Conservation (phyloP, 2,888 invertebrate species). For the Altica lythri region DNA sequence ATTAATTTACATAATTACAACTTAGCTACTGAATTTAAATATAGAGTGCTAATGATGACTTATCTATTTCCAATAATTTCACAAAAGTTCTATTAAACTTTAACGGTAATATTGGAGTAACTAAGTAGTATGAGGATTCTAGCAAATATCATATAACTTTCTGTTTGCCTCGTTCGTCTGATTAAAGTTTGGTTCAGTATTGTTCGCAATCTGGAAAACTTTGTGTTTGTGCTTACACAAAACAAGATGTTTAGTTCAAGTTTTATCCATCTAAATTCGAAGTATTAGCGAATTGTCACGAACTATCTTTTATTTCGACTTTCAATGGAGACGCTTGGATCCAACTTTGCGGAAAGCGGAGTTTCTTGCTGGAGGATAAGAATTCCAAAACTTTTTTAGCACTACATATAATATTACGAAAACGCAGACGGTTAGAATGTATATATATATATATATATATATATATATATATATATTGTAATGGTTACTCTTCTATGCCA, state of each 20-base stretch:
- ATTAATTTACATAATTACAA: too few species aligned
- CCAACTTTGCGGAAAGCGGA: conserved; percentile 6
- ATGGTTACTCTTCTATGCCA: too few species aligned
- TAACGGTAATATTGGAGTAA: conserved; percentile 18
- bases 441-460: too few species aligned
- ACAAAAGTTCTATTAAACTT: conserved; percentile 15
- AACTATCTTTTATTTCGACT: conserved; percentile 22
- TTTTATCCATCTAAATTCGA: conserved; percentile 25
- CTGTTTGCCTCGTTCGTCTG: conserved; percentile 22
- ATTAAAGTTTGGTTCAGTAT: conserved; percentile 24
- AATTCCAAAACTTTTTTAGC: conserved; percentile 7
- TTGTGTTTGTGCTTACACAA: conserved; percentile 23
- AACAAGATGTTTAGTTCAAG: conserved; percentile 27
- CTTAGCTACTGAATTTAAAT: too few species aligned
- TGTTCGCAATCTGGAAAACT: conserved; percentile 26
- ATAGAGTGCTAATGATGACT: conserved; percentile 7
- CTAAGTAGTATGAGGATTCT: conserved; percentile 10
- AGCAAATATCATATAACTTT: conserved; percentile 23
- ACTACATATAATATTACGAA: conserved; percentile 14
- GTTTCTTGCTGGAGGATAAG: conserved; percentile 9
- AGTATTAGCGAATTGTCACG: conserved; percentile 28
- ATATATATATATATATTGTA: too few species aligned
- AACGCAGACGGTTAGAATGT: too few species aligned
- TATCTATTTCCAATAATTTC: conserved; percentile 20
- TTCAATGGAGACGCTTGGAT: conserved; percentile 11